A percentile compares a stretch with the other conserved stretches of the same genome.
These are phyloP conservation scores for Agrochola lychnidis DNA, from an alignment of 2,888 invertebrate species.

Conservation along the genomic window DNA sequence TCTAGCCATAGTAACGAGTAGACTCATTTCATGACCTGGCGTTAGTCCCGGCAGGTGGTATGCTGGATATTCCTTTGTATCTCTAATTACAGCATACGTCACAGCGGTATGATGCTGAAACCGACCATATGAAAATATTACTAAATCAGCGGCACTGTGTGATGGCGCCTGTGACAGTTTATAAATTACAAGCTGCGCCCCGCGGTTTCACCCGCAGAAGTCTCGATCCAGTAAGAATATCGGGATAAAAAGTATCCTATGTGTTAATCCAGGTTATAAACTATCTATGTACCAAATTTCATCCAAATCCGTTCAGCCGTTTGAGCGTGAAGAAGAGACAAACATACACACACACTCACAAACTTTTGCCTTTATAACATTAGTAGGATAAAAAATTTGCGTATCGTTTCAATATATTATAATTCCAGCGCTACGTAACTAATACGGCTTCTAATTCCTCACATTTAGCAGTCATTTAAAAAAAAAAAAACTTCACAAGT, in stretches of 20 bases:
- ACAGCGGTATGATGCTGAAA: constrained; percentile 71
- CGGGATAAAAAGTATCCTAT: no score
- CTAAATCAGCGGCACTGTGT: not conserved
- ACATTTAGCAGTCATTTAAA: not conserved
- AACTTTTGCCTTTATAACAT: no score
- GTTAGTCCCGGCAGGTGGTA: constrained; percentile 83
- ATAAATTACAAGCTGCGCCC: no score
- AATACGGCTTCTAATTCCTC: not conserved
- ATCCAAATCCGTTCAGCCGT: no score
- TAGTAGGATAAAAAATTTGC: no score
- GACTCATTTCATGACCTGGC: constrained; percentile 80
- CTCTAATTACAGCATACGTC: constrained; percentile 71
- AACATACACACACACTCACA: no score
- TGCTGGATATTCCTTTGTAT: constrained; percentile 75
- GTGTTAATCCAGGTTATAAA: no score
- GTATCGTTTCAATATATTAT: not conserved
- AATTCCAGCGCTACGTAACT: not conserved
- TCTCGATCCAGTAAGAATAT: no score
- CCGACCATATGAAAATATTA: not conserved
- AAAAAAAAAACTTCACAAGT: no score
- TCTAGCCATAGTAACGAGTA: constrained; percentile 80
- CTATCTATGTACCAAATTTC: no score
- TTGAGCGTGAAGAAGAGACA: no score
- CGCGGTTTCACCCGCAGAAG: no score
- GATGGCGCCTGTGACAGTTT: not conserved